Evolutionary conservation across 2,888 invertebrate species (phyloP).

Genomic region (Nephrotoma flavescens): DNA sequence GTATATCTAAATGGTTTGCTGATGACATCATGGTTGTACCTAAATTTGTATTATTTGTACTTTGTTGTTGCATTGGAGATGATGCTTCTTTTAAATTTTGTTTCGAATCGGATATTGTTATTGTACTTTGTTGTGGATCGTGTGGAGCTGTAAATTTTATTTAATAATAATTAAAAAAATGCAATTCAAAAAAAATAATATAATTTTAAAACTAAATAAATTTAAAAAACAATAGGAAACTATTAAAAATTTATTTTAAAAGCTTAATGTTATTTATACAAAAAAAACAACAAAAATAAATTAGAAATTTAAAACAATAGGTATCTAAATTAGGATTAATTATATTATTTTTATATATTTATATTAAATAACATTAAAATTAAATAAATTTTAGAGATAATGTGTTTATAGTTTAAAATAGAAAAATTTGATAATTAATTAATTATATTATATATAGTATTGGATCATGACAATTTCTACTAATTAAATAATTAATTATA

Average conservation of each 20-base stretch:
- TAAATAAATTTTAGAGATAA: background rate
- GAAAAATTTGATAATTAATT: background rate
- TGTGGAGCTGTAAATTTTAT: slow-evolving; percentile 19
- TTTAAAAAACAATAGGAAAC: background rate
- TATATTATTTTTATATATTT: background rate
- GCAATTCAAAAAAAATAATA: too few species aligned
- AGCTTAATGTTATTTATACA: background rate
- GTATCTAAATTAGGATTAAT: background rate
- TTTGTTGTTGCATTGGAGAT: slow-evolving; percentile 10
- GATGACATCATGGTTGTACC: slow-evolving; percentile 34
- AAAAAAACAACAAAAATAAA: background rate
- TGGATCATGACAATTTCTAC: background rate
- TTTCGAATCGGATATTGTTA: slow-evolving; percentile 32
- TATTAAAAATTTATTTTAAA: background rate
- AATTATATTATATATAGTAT: background rate
- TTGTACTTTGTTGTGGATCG: slow-evolving; percentile 27
- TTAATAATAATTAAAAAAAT: background rate
- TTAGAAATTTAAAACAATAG: background rate
- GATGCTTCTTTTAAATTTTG: slow-evolving; percentile 30
- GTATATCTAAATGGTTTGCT: slow-evolving; percentile 68
- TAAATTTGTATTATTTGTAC: slow-evolving; percentile 23
- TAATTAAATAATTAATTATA: background rate
- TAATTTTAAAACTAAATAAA: background rate
- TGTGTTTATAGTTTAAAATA: background rate
- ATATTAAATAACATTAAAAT: background rate